These are phyloP conservation scores for Oscheius myriophilus DNA, from an alignment of 2,888 invertebrate genomes.

Conservation along the genomic window DNA sequence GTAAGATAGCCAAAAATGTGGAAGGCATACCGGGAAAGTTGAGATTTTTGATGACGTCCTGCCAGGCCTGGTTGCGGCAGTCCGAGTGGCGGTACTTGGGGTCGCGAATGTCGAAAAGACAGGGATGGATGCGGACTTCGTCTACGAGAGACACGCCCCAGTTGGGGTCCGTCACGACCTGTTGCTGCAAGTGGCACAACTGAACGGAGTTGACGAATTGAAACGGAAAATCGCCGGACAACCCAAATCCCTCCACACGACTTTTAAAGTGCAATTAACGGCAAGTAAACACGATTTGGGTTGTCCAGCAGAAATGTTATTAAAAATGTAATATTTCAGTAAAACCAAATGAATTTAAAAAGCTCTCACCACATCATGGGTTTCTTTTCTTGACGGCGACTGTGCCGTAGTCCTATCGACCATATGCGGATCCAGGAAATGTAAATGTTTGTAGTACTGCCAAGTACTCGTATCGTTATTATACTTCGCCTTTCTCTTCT, in stretches of 20 bases:
- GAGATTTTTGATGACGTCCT: conserved; percentile 51
- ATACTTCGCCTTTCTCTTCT: conserved; percentile 63
- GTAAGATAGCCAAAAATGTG: background rate
- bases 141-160: conserved; percentile 48
- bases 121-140: conserved; percentile 54
- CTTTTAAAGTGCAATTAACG: too few species aligned
- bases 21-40: conserved; percentile 50
- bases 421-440: conserved; percentile 68
- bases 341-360: background rate
- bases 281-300: background rate
- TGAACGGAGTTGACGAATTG: background rate
- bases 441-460: conserved; percentile 64
- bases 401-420: conserved; percentile 54
- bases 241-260: background rate
- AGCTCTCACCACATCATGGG: conserved; percentile 35
- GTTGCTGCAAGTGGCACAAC: conserved; percentile 32
- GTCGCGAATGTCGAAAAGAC: conserved; percentile 59
- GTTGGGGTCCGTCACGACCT: conserved; percentile 52
- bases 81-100: conserved; percentile 61
- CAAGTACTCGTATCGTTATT: conserved; percentile 54
- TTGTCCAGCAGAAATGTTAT: background rate
- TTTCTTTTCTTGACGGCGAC: conserved; percentile 53
- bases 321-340: background rate
- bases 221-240: background rate
- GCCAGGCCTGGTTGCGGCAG: conserved; percentile 58